Evolutionary conservation across 2,797 vertebrate genomes (phyloP), one percentile per base, ranked within the genome.

Genomic region (Macrochelys suwanniensis): DNA sequence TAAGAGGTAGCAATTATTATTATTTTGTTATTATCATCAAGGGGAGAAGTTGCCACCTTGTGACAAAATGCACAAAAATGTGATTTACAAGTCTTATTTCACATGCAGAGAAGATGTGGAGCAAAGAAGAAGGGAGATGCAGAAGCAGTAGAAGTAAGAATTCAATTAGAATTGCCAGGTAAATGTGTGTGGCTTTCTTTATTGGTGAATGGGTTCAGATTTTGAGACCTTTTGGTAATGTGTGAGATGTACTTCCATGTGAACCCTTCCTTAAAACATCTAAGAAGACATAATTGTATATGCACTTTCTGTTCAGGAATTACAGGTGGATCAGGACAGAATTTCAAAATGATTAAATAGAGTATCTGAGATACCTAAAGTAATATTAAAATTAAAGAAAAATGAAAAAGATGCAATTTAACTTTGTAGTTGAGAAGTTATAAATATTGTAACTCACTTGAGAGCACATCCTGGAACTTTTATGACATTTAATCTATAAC

Each of bases 21-120:
- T 54, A 25, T 54, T 25, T 54, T 25, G 10, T 54, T 23, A 23
- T 54, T 4, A 54, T 25, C 8, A 57, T 84, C 87, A 31, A 7
- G 6, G 77, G 61, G 74, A 84, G 86, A 61, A 57, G 5, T 68
- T 77, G 33, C 2, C 53, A 53, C 1, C 0, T 8, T 4, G 0
- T 49, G 13, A 15, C 1, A 59, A 54, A 4, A 21, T 61, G 26
- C 68, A 57, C 81, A 1, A 11, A 21, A 4, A 16, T 19, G 1
- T 2, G 26, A 19, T 45, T 42, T 1, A 5, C 61, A 37, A 65
- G 54, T 11, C 5, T n/a, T n/a, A 68, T 37, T 68, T 68, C 11
- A 68, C 65, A 0, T 11, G 3, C 1, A 33, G 9, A 42, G 6
- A 56, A 57, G 33, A 7, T 3, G 31, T 33, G 7, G 31, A 47